Percentiles rank a stretch among this genome's conserved stretches.
phyloP scores from a whole-genome alignment of 2,797 vertebrate species.

The Coregonus ussuriensis region DNA sequence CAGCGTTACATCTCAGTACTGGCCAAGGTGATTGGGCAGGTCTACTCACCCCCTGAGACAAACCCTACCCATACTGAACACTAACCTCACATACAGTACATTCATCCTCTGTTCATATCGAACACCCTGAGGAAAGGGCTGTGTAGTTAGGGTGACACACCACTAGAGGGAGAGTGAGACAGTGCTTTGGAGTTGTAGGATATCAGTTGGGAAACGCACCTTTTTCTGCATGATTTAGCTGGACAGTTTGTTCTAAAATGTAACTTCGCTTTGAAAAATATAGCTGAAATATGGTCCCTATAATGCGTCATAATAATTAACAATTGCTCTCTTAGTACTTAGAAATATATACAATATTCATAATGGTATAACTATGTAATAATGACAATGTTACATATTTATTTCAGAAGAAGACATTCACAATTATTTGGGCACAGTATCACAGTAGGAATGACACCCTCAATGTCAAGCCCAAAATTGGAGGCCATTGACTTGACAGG shows the following conservation, averaged over 20 bases:
- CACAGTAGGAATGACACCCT: neutral
- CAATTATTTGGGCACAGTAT: no score
- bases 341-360: neutral
- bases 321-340: neutral
- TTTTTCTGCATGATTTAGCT: neutral
- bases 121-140: neutral
- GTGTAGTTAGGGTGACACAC: slow-evolving; percentile 48
- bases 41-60: neutral
- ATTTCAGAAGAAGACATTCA: no score
- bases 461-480: neutral
- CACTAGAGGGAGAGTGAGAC: slow-evolving; percentile 75
- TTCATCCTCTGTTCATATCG: neutral
- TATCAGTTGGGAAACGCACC: neutral
- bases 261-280: no score
- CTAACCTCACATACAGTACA: neutral
- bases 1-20: slow-evolving; percentile 78
- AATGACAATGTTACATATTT: no score
- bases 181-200: slow-evolving; percentile 11
- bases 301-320: neutral
- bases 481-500: slow-evolving; percentile 30
- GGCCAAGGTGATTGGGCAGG: slow-evolving; percentile 78
- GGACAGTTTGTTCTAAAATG: no score
- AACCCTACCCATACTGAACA: neutral
- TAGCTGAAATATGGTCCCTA: no score
- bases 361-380: no score